Evolutionary conservation across 1,140 invertebrate species (phyloP).

Genomic region (Brachionus sp.): DNA sequence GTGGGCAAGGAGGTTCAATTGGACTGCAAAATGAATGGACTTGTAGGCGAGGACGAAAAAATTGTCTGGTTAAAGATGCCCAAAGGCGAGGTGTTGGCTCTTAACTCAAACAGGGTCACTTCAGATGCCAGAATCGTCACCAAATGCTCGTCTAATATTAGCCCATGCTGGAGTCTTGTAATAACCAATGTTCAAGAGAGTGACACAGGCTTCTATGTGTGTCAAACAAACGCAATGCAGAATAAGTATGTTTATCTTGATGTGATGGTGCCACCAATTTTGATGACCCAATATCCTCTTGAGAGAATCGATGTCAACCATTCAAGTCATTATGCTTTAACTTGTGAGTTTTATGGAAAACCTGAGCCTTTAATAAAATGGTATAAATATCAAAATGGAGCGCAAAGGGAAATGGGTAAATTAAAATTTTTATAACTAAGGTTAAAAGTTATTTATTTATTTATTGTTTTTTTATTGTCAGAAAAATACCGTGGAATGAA

Average conservation of each 20-base stretch:
- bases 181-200: conserved; percentile 1
- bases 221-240: conserved; percentile 41
- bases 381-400: conserved; percentile 24
- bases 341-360: conserved; percentile 45
- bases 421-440: too few relatives aligned
- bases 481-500: conserved; percentile 25
- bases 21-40: conserved; percentile 31
- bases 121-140: conserved; percentile 12
- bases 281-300: conserved; percentile 14
- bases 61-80: conserved; percentile 44
- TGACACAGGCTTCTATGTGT: conserved; percentile 42
- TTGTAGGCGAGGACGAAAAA: conserved; percentile 7
- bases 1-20: conserved; percentile 7
- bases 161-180: conserved; percentile 32
- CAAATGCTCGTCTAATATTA: neutral
- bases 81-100: conserved; percentile 34
- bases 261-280: conserved; percentile 32
- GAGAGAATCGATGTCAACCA: conserved; percentile 37
- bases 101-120: conserved; percentile 12
- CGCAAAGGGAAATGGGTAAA: conserved; percentile 17
- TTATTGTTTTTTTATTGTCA: neutral
- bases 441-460: too few relatives aligned
- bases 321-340: neutral
- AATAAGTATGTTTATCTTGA: conserved; percentile 43
- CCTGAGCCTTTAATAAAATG: conserved; percentile 43